Evolutionary conservation across 1,140 invertebrate genomes (phyloP).

Genomic region (Eumeta japonica): DNA sequence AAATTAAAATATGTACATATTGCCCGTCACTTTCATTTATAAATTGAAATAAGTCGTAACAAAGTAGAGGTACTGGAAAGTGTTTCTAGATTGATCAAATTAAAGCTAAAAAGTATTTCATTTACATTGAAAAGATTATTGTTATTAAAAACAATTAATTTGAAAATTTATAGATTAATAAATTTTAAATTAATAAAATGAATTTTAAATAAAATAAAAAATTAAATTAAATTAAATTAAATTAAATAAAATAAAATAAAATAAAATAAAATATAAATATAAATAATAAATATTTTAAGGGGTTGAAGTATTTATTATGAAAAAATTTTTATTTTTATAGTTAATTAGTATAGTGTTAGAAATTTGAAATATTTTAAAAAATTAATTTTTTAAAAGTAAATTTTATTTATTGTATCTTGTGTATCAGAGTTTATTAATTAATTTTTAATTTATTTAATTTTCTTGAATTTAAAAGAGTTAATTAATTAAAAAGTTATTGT

Average conservation of each 20-base stretch:
- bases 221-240: conserved; percentile 13
- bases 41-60: conserved; percentile 70
- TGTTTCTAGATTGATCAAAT: conserved; percentile 60
- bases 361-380: conserved; percentile 54
- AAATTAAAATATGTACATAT: conserved; percentile 60
- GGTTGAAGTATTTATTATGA: conserved; percentile 49
- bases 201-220: conserved; percentile 13
- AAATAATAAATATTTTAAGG: conserved; percentile 20
- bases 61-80: conserved; percentile 70
- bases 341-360: no score
- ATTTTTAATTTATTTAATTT: conserved; percentile 38
- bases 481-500: conserved; percentile 56
- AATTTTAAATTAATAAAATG: conserved; percentile 31
- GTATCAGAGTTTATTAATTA: conserved; percentile 64
- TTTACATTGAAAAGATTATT: conserved; percentile 59
- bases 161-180: conserved; percentile 42
- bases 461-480: conserved; percentile 61
- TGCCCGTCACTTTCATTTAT: conserved; percentile 66
- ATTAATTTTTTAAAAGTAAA: conserved; percentile 46
- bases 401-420: conserved; percentile 63
- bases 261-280: no score
- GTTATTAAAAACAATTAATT: conserved; percentile 45
- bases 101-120: conserved; percentile 60
- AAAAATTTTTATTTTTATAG: conserved; percentile 48
- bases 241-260: no score